Percentiles rank a stretch among this genome's conserved stretches.
Conservation (phyloP, 2,113 vertebrate genomes). For the Empidonax alnorum region DNA sequence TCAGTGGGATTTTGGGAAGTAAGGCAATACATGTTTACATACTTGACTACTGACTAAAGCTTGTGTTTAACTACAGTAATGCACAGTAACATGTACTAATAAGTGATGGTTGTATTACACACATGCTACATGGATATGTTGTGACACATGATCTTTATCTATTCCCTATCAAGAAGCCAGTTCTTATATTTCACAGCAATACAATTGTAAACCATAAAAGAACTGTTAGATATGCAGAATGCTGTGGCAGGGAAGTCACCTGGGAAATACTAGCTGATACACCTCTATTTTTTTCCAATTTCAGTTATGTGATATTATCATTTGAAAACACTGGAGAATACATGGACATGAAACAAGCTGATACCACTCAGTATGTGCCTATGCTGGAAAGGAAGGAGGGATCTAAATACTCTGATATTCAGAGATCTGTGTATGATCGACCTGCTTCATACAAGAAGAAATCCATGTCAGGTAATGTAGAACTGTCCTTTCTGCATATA, state of each 20-base stretch:
- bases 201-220: not conserved
- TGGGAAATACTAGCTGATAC: not conserved
- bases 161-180: not conserved
- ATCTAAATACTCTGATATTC: conserved; percentile 92
- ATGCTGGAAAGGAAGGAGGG: conserved; percentile 93
- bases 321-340: conserved; percentile 97
- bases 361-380: conserved; percentile 94
- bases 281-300: not conserved
- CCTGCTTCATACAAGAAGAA: conserved; percentile 92
- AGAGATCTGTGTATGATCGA: conserved; percentile 89
- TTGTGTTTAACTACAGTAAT: not conserved
- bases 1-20: not conserved
- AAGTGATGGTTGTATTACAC: not conserved
- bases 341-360: conserved; percentile 98
- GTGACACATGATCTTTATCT: not conserved
- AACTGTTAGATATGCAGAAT: not conserved
- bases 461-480: conserved; percentile 78
- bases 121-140: not conserved
- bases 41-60: not conserved
- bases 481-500: not conserved
- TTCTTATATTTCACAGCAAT: not conserved
- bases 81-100: not conserved
- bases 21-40: not conserved
- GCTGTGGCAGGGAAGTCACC: not conserved
- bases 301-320: conserved; percentile 95